These are phyloP conservation scores for Cantharis rufa DNA, from an alignment of 2,888 invertebrate genomes.

Conservation along the genomic window DNA sequence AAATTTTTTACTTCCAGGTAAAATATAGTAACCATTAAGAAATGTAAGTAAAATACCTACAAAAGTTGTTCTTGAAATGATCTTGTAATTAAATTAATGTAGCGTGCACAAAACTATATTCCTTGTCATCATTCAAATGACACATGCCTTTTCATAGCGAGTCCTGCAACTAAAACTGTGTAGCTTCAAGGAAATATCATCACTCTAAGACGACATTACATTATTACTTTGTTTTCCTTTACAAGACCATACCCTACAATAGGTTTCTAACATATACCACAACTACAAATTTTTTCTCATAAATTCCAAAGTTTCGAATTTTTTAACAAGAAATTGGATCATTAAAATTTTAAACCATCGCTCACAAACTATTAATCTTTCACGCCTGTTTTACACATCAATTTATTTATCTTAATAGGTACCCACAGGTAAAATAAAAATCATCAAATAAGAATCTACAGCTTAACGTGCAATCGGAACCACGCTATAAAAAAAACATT, in stretches of 20 bases:
- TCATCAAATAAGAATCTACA: too few relatives aligned
- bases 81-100: slow-evolving; percentile 43
- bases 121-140: slow-evolving; percentile 11
- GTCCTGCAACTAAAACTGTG: slow-evolving; percentile 8
- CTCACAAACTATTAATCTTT: not conserved
- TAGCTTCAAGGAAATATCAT: slow-evolving; percentile 28
- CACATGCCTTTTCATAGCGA: slow-evolving; percentile 13
- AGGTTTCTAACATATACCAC: not conserved
- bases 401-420: not conserved
- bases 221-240: slow-evolving; percentile 3
- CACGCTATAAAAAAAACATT: too few relatives aligned
- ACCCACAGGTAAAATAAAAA: not conserved
- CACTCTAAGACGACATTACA: slow-evolving; percentile 7
- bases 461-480: too few relatives aligned
- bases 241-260: not conserved
- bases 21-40: slow-evolving; percentile 1
- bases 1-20: not conserved
- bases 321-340: not conserved
- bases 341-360: not conserved
- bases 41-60: slow-evolving; percentile 8
- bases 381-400: not conserved
- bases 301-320: not conserved
- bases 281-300: not conserved
- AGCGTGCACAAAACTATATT: slow-evolving; percentile 34
- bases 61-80: slow-evolving; percentile 37